These are phyloP conservation scores for Yponomeuta evonymella DNA, from an alignment of 2,888 invertebrate species.

Conservation along the genomic window DNA sequence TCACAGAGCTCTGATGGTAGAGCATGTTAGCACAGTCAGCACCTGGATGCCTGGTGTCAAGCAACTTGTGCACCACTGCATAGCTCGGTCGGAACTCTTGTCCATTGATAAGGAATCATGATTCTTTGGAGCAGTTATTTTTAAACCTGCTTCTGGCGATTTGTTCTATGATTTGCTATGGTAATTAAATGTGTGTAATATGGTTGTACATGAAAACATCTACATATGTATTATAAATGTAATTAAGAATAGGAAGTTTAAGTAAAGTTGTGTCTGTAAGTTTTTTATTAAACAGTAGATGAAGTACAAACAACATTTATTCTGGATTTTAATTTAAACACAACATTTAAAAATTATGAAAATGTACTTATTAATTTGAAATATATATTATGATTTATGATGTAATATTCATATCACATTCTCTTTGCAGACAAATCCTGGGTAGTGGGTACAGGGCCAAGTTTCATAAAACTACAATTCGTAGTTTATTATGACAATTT, in stretches of 20 bases:
- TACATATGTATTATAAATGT: neutral
- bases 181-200: slow-evolving; percentile 8
- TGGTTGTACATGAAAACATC: slow-evolving; percentile 11
- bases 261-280: neutral
- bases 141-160: neutral
- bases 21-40: slow-evolving; percentile 73
- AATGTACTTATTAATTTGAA: no score
- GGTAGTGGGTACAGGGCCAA: no score
- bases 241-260: neutral
- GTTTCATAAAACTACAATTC: no score
- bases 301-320: neutral
- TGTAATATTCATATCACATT: no score
- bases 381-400: no score
- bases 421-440: no score
- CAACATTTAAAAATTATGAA: no score
- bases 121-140: neutral
- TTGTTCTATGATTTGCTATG: neutral
- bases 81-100: slow-evolving; percentile 59
- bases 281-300: neutral
- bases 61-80: slow-evolving; percentile 71
- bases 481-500: no score
- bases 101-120: slow-evolving; percentile 52
- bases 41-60: slow-evolving; percentile 79
- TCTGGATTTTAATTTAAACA: neutral
- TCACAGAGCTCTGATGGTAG: slow-evolving; percentile 77